These are phyloP conservation scores for Amphipoea lucens DNA, from an alignment of 2,888 invertebrate genomes.

Conservation along the genomic window DNA sequence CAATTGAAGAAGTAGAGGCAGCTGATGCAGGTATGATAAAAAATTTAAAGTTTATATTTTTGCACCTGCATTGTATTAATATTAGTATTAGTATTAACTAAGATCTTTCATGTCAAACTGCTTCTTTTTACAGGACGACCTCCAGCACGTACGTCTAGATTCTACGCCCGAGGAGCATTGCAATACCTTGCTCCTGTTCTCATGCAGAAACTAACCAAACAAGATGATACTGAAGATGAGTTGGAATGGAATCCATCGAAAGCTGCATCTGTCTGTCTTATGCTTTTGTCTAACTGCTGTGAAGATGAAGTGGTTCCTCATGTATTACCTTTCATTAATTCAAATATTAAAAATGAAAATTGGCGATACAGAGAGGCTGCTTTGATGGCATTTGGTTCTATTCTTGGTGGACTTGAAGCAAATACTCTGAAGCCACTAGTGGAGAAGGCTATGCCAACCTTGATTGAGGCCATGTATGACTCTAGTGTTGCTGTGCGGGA, in stretches of 20 bases:
- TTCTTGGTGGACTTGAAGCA: conserved; percentile 97
- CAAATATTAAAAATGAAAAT: conserved; percentile 97
- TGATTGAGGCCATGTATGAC: conserved; percentile 98
- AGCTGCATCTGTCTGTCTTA: conserved; percentile 99
- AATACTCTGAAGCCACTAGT: conserved; percentile 97
- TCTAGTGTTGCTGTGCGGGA: conserved; percentile 98
- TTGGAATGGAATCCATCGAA: conserved; percentile 99
- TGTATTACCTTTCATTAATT: conserved; percentile 98
- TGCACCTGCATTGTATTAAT: background rate
- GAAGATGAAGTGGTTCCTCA: conserved; percentile 99
- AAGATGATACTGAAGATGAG: conserved; percentile 99
- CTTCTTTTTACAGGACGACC: conserved; percentile 92
- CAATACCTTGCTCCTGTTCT: conserved; percentile 98
- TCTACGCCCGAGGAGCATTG: conserved; percentile 99
- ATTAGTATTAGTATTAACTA: too few relatives aligned
- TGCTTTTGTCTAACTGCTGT: conserved; percentile 99
- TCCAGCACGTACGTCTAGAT: conserved; percentile 97
- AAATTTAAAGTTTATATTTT: background rate
- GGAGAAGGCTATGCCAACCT: conserved; percentile 98
- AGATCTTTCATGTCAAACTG: background rate
- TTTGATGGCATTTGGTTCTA: conserved; percentile 99
- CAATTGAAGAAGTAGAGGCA: conserved; percentile 98
- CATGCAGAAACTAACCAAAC: conserved; percentile 98
- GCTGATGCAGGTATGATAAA: conserved; percentile 92
- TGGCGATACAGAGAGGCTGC: conserved; percentile 99